Evolutionary conservation across 2,113 vertebrate species (phyloP), one percentile per base, ranked within the genome.

Genomic region (Phylloscopus whistleri): DNA sequence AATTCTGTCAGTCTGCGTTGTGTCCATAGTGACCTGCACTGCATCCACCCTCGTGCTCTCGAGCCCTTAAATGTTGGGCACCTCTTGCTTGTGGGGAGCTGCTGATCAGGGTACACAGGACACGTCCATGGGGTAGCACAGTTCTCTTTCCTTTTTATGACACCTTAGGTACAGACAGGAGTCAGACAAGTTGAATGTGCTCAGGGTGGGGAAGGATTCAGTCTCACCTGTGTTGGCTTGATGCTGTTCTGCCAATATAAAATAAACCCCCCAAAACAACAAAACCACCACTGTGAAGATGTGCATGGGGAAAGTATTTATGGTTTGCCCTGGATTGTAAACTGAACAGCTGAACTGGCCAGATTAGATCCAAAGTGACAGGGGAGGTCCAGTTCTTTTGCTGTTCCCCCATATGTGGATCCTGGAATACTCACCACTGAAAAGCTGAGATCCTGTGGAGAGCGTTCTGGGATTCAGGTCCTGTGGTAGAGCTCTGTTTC

Each of bases 391-490:
- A 12, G 21, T 39, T 83, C 44, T 80, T 66, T 20, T 87, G 66
- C 35, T 48, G 0, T 19, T 72, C 8, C 26, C 27, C 44, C 6
- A 1, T 28, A 20, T 13, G 2, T 43, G 58, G 35, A 28, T 62
- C 22, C 23, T 79, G 22, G 22, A 74, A 23, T 70, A 63, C 33
- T 77, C 10, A 11, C 13, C 35, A 41, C 10, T 15, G 58, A 20
- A 70, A 20, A 68, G 22, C 33, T 10, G 52, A 64, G n/a, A 16
- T 60, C 21, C 19, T 31, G 6, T 33, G 52, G 68, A 14, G 23
- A 33, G 26, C 1, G 3, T 73, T 56, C 16, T 35, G 48, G 11
- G 51, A 48, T 69, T 83, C 46, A 10, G 37, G 26, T 26, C 59
- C 62, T 56, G 31, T 5, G 1, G 13, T 6, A 2, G 67, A 68